Evolutionary conservation across 2,113 vertebrate species (phyloP).

Genomic region (Colinus virginianus): DNA sequence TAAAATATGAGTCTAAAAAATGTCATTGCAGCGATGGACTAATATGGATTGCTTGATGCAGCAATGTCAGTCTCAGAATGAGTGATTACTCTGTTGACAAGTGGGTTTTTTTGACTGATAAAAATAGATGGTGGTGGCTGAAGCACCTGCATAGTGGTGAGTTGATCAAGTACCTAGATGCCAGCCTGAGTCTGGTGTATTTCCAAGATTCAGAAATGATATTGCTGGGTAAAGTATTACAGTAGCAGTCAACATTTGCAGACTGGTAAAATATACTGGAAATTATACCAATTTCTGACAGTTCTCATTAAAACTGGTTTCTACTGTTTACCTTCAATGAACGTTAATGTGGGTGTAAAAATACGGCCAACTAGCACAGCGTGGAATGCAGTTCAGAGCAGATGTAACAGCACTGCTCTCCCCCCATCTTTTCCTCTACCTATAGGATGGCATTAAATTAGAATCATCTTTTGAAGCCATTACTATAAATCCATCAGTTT

Average conservation of each 20-base stretch:
- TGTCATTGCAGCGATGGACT: slow-evolving; percentile 38
- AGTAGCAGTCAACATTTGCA: not conserved
- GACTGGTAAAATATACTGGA: not conserved
- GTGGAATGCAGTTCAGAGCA: not conserved
- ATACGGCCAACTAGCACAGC: not conserved
- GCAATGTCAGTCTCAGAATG: slow-evolving; percentile 40
- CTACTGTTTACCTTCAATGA: not conserved
- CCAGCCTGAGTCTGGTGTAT: not conserved
- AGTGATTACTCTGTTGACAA: slow-evolving; percentile 18
- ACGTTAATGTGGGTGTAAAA: not conserved
- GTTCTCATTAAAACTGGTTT: not conserved
- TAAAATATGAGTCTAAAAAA: slow-evolving; percentile 26
- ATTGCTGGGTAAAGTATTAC: not conserved
- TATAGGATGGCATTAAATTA: not conserved
- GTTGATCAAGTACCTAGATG: not conserved
- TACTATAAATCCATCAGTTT: not conserved
- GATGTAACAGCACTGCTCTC: not conserved
- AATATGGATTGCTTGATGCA: slow-evolving; percentile 29
- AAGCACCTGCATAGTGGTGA: not conserved
- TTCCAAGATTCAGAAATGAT: not conserved
- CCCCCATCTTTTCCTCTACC: not conserved
- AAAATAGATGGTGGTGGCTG: not conserved
- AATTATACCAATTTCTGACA: not conserved
- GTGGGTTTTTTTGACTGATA: slow-evolving; percentile 31
- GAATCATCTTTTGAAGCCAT: not conserved